These are phyloP conservation scores for Eurytoma adleriae DNA, from an alignment of 2,888 invertebrate genomes.

Conservation along the genomic window DNA sequence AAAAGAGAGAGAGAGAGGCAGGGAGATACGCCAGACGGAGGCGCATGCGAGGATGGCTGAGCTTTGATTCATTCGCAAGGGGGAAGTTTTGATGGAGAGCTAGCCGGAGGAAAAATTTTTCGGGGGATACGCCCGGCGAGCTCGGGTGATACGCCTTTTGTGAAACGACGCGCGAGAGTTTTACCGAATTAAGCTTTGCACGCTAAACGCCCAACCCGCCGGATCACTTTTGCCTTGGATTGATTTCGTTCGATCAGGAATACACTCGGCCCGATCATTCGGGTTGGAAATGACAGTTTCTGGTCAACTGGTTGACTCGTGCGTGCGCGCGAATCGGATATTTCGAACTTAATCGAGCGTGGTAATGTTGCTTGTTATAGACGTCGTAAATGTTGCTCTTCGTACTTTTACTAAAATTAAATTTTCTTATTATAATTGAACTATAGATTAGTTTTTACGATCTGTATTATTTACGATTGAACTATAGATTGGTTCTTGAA, in stretches of 20 bases:
- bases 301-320: slow-evolving; percentile 9
- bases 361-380: slow-evolving; percentile 34
- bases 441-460: too few relatives aligned
- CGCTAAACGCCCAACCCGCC: neutral
- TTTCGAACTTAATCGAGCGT: neutral
- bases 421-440: too few relatives aligned
- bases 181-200: slow-evolving; percentile 41
- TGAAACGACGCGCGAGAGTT: slow-evolving; percentile 36
- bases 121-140: slow-evolving; percentile 2
- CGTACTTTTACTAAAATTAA: too few relatives aligned
- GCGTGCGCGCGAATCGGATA: neutral
- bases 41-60: slow-evolving; percentile 1
- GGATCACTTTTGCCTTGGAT: neutral
- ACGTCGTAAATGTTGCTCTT: neutral
- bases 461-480: too few relatives aligned
- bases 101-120: slow-evolving; percentile 25
- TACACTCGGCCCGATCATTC: neutral
- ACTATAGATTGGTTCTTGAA: too few relatives aligned
- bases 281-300: slow-evolving; percentile 9
- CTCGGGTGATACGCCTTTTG: slow-evolving; percentile 14
- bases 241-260: slow-evolving; percentile 34
- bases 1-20: slow-evolving; percentile 1
- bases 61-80: slow-evolving; percentile 52
- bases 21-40: slow-evolving; percentile 10
- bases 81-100: slow-evolving; percentile 14